phyloP scores from a whole-genome alignment of 2,797 vertebrate genomes.

The Brotula barbata region DNA sequence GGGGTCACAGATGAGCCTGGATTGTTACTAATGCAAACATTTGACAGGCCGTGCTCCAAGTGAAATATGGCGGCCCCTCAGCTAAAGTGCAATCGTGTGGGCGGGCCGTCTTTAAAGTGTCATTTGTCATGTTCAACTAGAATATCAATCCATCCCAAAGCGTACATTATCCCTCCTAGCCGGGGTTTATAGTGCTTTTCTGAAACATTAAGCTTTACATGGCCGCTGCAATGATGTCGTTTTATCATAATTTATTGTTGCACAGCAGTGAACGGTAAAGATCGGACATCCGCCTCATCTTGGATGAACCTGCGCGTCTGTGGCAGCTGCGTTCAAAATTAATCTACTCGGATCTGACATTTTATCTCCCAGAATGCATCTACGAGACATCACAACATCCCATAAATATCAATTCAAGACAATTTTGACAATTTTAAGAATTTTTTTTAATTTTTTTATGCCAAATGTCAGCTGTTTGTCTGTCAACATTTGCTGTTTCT shows the following conservation, averaged over 20 bases:
- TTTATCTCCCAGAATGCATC: slow-evolving; percentile 6
- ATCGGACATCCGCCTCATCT: slow-evolving; percentile 26
- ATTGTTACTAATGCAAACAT: slow-evolving; percentile 67
- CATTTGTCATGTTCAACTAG: slow-evolving; percentile 71
- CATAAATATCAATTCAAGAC: no score
- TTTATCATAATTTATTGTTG: slow-evolving; percentile 59
- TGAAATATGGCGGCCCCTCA: slow-evolving; percentile 58
- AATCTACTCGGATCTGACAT: slow-evolving; percentile 31
- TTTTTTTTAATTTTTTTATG: no score
- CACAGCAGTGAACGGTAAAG: slow-evolving; percentile 13
- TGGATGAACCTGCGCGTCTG: slow-evolving; percentile 31
- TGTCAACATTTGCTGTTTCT: no score
- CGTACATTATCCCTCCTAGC: slow-evolving; percentile 25
- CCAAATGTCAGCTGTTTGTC: no score
- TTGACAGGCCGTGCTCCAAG: slow-evolving; percentile 56
- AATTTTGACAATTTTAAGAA: no score
- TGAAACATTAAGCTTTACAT: slow-evolving; percentile 65
- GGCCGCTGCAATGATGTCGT: slow-evolving; percentile 50
- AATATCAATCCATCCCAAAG: slow-evolving; percentile 64
- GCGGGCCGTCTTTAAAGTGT: slow-evolving; percentile 60
- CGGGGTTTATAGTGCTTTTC: slow-evolving; percentile 54
- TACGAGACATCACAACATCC: background rate
- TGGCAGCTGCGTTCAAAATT: slow-evolving; percentile 29
- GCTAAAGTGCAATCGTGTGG: slow-evolving; percentile 62
- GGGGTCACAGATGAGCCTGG: slow-evolving; percentile 56